phyloP scores from a whole-genome alignment of 2,797 vertebrate species.

The Atherinosoma microstoma region DNA sequence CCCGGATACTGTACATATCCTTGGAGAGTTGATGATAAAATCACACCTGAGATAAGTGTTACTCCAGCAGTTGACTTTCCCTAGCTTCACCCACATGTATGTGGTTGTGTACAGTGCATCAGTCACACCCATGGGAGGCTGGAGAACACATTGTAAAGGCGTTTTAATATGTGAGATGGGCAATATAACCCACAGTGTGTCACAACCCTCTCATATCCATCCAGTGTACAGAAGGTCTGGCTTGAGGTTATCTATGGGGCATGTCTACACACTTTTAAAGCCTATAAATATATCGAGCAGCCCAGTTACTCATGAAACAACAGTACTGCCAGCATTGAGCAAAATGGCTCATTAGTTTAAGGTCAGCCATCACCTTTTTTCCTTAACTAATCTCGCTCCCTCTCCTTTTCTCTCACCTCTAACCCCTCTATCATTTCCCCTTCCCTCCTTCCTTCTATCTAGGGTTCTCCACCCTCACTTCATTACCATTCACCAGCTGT shows the following conservation, averaged over 20 bases:
- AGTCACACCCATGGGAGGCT: slow-evolving; percentile 25
- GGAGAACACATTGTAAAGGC: slow-evolving; percentile 20
- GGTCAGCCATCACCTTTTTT: slow-evolving; percentile 68
- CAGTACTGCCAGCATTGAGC: slow-evolving; percentile 20
- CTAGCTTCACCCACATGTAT: slow-evolving; percentile 44
- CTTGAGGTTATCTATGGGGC: neutral
- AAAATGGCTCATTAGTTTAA: slow-evolving; percentile 67
- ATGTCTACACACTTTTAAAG: slow-evolving; percentile 14
- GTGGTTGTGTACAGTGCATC: slow-evolving; percentile 25
- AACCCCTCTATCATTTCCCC: slow-evolving; percentile 20
- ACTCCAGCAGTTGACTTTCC: slow-evolving; percentile 59
- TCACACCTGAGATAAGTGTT: slow-evolving; percentile 78
- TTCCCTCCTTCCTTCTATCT: slow-evolving; percentile 20
- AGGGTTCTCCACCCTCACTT: slow-evolving; percentile 52
- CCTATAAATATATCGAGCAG: slow-evolving; percentile 27
- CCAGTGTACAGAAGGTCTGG: neutral
- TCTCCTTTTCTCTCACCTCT: slow-evolving; percentile 43
- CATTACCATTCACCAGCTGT: slow-evolving; percentile 75
- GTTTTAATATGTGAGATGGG: slow-evolving; percentile 5
- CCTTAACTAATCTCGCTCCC: slow-evolving; percentile 64
- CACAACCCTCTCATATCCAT: slow-evolving; percentile 4
- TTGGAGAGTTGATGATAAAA: slow-evolving; percentile 62
- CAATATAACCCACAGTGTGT: slow-evolving; percentile 12
- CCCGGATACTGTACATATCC: slow-evolving; percentile 41
- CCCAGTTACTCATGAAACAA: slow-evolving; percentile 43